Conservation (phyloP, 2,113 vertebrate genomes). For the Circaetus cinerascens region DNA sequence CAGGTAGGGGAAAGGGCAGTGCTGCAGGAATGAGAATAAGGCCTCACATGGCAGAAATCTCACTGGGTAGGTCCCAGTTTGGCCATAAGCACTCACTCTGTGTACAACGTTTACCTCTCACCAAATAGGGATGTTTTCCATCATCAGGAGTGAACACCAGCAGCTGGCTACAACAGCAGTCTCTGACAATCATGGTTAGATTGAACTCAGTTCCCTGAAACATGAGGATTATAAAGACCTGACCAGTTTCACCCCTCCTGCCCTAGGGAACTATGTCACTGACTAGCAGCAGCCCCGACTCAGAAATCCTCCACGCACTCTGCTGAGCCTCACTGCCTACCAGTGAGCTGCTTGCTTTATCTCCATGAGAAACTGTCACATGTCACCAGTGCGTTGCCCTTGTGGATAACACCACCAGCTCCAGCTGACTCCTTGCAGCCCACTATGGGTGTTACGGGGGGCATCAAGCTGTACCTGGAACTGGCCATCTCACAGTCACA, state of each 20-base stretch:
- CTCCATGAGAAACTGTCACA: rapidly evolving
- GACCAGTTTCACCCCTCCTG: too few relatives aligned
- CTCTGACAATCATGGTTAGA: rapidly evolving
- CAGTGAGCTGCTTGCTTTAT: background rate
- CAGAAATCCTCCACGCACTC: rapidly evolving
- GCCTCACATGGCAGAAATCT: background rate
- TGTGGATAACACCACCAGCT: background rate
- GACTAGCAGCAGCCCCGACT: background rate
- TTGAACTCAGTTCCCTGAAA: background rate
- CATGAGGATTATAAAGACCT: rapidly evolving
- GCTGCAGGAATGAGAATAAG: background rate
- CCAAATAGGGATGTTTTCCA: background rate
- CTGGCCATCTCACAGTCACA: rapidly evolving
- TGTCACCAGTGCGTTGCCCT: rapidly evolving
- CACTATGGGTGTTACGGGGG: background rate
- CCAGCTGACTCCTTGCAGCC: background rate
- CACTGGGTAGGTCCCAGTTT: background rate
- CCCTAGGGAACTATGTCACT: rapidly evolving
- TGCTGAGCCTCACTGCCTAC: background rate
- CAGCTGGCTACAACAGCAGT: background rate
- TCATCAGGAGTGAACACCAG: background rate
- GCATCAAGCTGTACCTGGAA: background rate
- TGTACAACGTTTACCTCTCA: too few relatives aligned
- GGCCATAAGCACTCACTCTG: background rate
- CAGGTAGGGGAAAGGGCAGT: too few relatives aligned